These are phyloP conservation scores for Axea sp. DNA, from an alignment of 2,888 invertebrate genomes.

Conservation along the genomic window DNA sequence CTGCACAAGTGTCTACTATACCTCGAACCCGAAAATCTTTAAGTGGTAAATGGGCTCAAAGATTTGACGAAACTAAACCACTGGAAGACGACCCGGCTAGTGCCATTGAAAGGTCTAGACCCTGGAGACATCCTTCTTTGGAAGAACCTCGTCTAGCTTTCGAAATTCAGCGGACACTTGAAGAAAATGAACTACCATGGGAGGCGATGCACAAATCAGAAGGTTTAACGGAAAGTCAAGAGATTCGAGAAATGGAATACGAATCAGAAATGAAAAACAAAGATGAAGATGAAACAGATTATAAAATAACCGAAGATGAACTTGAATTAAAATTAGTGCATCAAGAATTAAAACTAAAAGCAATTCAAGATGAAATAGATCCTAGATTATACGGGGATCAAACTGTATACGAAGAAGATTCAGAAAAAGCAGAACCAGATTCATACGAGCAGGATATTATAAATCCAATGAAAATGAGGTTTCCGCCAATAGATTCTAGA, in stretches of 20 bases:
- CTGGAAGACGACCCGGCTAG: slow-evolving; percentile 66
- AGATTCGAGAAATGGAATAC: slow-evolving; percentile 67
- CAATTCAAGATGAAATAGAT: slow-evolving; percentile 64
- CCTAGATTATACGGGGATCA: slow-evolving; percentile 69
- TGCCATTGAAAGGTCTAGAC: slow-evolving; percentile 69
- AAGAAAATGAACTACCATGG: slow-evolving; percentile 66
- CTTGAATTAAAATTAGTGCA: slow-evolving; percentile 35
- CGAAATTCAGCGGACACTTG: slow-evolving; percentile 66
- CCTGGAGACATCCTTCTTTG: slow-evolving; percentile 75
- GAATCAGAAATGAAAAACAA: slow-evolving; percentile 62
- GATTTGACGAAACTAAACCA: slow-evolving; percentile 68
- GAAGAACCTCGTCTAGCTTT: slow-evolving; percentile 74
- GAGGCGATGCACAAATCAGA: slow-evolving; percentile 58
- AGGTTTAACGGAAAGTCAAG: slow-evolving; percentile 58
- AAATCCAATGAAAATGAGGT: slow-evolving; percentile 57
- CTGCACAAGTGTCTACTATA: slow-evolving; percentile 85
- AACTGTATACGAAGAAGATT: slow-evolving; percentile 60
- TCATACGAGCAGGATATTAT: slow-evolving; percentile 53
- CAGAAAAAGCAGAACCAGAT: slow-evolving; percentile 56
- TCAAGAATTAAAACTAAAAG: slow-evolving; percentile 43
- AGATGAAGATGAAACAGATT: slow-evolving; percentile 34
- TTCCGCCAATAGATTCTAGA: slow-evolving; percentile 71
- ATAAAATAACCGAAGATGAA: slow-evolving; percentile 35
- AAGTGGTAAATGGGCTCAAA: slow-evolving; percentile 80
- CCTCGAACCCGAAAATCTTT: slow-evolving; percentile 81